phyloP scores from a whole-genome alignment of 2,888 invertebrate species.

The Tolmerus cingulatus region DNA sequence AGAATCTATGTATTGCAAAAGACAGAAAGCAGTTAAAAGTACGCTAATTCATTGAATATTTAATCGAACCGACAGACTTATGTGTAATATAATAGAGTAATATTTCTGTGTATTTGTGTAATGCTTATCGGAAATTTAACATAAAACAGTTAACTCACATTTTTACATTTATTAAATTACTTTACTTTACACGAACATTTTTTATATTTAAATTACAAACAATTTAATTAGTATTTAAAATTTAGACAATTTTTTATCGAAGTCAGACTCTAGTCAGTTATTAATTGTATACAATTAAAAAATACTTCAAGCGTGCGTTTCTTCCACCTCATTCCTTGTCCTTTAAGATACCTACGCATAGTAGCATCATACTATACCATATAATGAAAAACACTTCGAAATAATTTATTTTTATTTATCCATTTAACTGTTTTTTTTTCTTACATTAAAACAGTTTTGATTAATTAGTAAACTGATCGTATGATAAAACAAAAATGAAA shows the following conservation, averaged over 20 bases:
- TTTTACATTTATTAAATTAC: not conserved
- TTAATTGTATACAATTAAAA: not conserved
- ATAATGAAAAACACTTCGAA: not conserved
- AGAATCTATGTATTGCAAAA: not conserved
- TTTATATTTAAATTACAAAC: conserved; percentile 3
- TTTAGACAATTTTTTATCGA: not conserved
- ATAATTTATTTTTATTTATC: not conserved
- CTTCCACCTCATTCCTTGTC: not conserved
- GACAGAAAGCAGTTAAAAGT: not conserved
- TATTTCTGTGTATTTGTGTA: conserved; percentile 10
- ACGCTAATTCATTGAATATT: conserved; percentile 14
- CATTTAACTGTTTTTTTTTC: not conserved
- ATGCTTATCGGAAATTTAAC: not conserved
- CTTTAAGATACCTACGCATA: not conserved
- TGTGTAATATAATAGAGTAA: conserved; percentile 7
- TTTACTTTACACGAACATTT: not conserved
- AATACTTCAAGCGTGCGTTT: not conserved
- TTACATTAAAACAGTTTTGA: no score
- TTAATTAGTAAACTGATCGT: no score
- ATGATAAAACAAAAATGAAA: no score
- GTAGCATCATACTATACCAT: not conserved
- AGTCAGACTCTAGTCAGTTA: not conserved
- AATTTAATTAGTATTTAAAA: not conserved
- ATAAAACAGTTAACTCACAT: conserved; percentile 10
- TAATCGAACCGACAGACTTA: not conserved